These are phyloP conservation scores for Rutpela maculata DNA, from an alignment of 2,888 invertebrate species.

Conservation along the genomic window DNA sequence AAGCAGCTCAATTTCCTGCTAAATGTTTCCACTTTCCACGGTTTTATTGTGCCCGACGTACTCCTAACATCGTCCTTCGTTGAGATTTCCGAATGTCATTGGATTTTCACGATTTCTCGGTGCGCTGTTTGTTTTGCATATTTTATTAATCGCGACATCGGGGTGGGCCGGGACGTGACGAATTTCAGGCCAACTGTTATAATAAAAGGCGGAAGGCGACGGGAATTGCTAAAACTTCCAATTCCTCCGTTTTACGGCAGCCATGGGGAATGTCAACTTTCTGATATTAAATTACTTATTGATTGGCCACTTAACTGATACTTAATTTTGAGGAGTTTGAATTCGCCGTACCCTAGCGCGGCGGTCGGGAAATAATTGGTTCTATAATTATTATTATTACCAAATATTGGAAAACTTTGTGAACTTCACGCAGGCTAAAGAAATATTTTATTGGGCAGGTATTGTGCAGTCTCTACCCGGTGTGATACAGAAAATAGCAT, in stretches of 20 bases:
- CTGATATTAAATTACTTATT: slow-evolving; percentile 53
- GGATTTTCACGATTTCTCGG: slow-evolving; percentile 58
- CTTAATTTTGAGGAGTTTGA: slow-evolving; percentile 43
- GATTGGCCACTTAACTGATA: slow-evolving; percentile 50
- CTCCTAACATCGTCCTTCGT: slow-evolving; percentile 47
- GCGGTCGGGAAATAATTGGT: slow-evolving; percentile 36
- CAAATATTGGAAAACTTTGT: neutral
- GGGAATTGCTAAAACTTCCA: slow-evolving; percentile 55
- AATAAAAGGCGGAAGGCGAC: slow-evolving; percentile 57
- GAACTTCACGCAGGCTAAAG: neutral
- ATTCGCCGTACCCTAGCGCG: slow-evolving; percentile 13
- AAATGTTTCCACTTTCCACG: slow-evolving; percentile 51
- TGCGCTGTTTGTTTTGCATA: slow-evolving; percentile 66
- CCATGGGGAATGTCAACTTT: slow-evolving; percentile 37
- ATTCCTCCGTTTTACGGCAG: slow-evolving; percentile 30
- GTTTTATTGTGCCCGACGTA: slow-evolving; percentile 54
- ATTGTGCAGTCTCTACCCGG: too few relatives aligned
- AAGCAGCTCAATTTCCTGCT: slow-evolving; percentile 53
- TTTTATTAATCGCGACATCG: slow-evolving; percentile 65
- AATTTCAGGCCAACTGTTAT: slow-evolving; percentile 58
- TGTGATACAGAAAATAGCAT: too few relatives aligned
- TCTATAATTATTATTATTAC: slow-evolving; percentile 33
- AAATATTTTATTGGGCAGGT: neutral
- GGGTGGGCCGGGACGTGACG: slow-evolving; percentile 55
- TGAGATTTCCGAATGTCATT: slow-evolving; percentile 59